These are phyloP conservation scores for Passer domesticus DNA, from an alignment of 2,113 vertebrate species.

Conservation along the genomic window DNA sequence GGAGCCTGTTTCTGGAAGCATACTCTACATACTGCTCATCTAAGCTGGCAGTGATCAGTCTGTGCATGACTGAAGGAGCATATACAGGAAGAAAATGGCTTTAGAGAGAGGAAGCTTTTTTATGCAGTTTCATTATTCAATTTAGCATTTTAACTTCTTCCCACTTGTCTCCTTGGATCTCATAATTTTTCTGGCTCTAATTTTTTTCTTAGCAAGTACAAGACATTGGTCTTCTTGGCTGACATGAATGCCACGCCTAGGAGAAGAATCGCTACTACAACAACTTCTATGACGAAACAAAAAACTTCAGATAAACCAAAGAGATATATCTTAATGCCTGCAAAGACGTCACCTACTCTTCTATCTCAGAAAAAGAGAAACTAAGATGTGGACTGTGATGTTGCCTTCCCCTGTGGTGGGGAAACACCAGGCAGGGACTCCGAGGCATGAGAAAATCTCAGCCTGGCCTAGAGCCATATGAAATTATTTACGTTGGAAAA, in stretches of 20 bases:
- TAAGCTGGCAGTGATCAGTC: not conserved
- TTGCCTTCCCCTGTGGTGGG: not conserved
- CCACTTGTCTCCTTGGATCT: not conserved
- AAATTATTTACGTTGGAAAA: not conserved
- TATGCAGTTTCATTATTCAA: too few relatives aligned
- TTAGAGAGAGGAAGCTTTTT: not conserved
- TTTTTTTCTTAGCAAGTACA: not conserved
- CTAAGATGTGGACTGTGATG: not conserved
- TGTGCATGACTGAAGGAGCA: not conserved
- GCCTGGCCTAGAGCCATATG: not conserved
- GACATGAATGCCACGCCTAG: not conserved
- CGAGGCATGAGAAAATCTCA: not conserved
- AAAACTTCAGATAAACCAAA: not conserved
- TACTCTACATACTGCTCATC: not conserved
- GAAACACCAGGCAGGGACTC: not conserved
- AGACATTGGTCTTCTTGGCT: not conserved
- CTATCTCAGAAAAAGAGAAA: not conserved
- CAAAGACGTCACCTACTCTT: not conserved
- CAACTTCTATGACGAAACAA: not conserved
- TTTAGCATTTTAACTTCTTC: not conserved
- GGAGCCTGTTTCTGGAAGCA: not conserved
- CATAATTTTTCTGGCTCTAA: not conserved
- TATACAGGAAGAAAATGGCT: not conserved
- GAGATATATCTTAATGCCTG: not conserved
- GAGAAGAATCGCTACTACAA: not conserved